Evolutionary conservation across 2,797 vertebrate species (phyloP).

Genomic region (Megalops cyprinoides): DNA sequence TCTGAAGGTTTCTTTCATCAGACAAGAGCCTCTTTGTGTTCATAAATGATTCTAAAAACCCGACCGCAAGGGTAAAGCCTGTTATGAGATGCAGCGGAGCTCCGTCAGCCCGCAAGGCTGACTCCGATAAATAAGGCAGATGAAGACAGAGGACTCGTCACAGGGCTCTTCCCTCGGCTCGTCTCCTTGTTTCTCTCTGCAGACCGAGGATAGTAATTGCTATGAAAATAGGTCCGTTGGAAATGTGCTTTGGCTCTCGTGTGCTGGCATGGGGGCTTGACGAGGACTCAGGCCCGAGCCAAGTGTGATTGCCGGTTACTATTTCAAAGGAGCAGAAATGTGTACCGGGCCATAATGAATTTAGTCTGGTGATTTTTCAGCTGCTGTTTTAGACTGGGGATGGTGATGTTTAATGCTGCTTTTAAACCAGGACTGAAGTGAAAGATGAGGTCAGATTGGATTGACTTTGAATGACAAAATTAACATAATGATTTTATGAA

Average conservation of each 20-base stretch:
- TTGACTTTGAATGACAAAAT: too few species aligned
- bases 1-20: too few species aligned
- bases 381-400: neutral
- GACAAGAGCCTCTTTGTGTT: too few species aligned
- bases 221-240: conserved; percentile 45
- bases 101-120: too few species aligned
- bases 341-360: conserved; percentile 43
- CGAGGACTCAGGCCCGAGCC: conserved; percentile 8
- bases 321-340: conserved; percentile 45
- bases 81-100: too few species aligned
- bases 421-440: too few species aligned
- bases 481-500: too few species aligned
- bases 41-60: too few species aligned
- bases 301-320: conserved; percentile 45
- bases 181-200: conserved; percentile 37
- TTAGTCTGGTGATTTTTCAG: conserved; percentile 41
- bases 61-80: too few species aligned
- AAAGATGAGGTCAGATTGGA: too few species aligned
- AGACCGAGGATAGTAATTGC: conserved; percentile 42
- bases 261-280: neutral
- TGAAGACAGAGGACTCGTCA: conserved; percentile 12
- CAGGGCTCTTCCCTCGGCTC: conserved; percentile 10
- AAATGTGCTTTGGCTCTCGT: conserved; percentile 39
- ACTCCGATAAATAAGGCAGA: too few species aligned
- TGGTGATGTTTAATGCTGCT: neutral